Evolutionary conservation across 1,140 invertebrate genomes (phyloP), one percentile per base, ranked within the genome.

Genomic region (Plutomurus gul): DNA sequence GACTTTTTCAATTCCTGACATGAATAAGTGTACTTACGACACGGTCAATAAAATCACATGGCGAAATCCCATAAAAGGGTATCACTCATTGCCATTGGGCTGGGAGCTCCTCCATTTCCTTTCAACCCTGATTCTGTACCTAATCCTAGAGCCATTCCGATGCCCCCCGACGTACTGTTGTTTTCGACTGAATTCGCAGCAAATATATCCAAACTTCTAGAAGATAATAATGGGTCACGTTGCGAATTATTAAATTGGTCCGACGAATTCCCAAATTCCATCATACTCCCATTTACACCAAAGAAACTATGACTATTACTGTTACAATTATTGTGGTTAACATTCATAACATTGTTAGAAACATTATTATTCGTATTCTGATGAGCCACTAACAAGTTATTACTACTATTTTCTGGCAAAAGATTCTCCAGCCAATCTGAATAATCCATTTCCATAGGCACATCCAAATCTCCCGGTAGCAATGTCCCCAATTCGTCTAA

Each of bases 351-450:
- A 47, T 40, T 74, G 20, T 77, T 77, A 6, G 43, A 22, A 77
- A 77, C 33, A 46, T 77, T 78, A 65, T 56, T 75, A 18, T 43
- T 60, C 16, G 37, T 65, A 49, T 75, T 73, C 20, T 75, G 43
- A 6, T 75, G 74, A 18, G 39, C n/a, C 20, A 74, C 49, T 20
- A 74, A 33, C 27, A 74, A 33, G 22, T 73, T 46, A 46, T 46
- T 46, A 46, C 37, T 46, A 73, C 40, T 73, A 25, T 47, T 72
- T 72, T 72, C 70, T 27, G 70, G 70, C 36, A 72, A 39, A 3
- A 92, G 87, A 1, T 90, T 90, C 75, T 93, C 92, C 47, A 94
- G 85, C 92, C 92, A 93, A 84, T 92, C 91, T 0, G 90, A 87
- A 82, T 89, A 87, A 81, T 93, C 92, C 86, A 93, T 92, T 82